Evolutionary conservation across 2,888 invertebrate species (phyloP), one percentile per base, ranked within the genome.

Genomic region (Dynastes maya): DNA sequence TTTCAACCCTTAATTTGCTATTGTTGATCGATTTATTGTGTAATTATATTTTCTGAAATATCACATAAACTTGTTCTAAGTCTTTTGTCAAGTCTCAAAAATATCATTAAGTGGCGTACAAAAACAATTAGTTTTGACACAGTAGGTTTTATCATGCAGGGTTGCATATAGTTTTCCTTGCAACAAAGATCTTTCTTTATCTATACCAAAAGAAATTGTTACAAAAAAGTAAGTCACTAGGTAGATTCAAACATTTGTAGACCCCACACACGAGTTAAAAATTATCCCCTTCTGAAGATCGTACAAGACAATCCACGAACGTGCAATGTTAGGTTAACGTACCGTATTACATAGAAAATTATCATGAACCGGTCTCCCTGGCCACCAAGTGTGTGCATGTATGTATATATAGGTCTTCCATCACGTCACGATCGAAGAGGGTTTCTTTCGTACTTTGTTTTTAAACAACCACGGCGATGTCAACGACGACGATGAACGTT

Each of bases 361-460:
- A 72, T 72, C 32, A 72, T 71, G 65, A 78, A 72, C 78, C 71
- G 71, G 78, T 70, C 68, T 58, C 64, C 37, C 37, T 63, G 63
- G 70, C 51, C 71, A 64, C 77, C 64, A 63, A 71, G 40, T 53
- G 65, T 64, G 78, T 55, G 8, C n/a, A 22, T 22, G 22, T 55
- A 16, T 45, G 3, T 8, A 9, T 45, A 45, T 45, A 45, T 72
- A 37, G 71, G 77, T 78, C 64, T 64, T 61, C 70, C 70, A 71
- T 70, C 71, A 55, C 22, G 49, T 65, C 53, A 55, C 45, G 71
- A 70, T 37, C 65, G 51, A 11, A 77, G 49, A 64, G 78, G 78
- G 78, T 72, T 70, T 64, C 72, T 72, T 64, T 58, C 29, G 51
- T 71, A 53, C 78, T 64, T 78, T 78, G 78, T 78, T 61, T 72